phyloP scores from a whole-genome alignment of 2,888 invertebrate genomes.

The Mesochorus sp. region DNA sequence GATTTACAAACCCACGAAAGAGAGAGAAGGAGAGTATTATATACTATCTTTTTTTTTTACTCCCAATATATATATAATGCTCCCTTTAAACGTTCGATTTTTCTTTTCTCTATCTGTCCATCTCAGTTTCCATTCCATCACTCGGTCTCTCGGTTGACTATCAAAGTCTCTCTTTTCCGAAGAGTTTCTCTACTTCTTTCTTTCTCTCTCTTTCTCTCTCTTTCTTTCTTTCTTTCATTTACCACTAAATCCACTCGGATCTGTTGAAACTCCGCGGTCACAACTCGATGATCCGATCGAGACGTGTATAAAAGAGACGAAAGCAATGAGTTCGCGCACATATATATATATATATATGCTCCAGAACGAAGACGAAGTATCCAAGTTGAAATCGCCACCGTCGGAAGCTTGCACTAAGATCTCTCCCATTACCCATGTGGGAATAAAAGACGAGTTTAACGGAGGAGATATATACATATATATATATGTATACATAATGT shows the following conservation, averaged over 20 bases:
- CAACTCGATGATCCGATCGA: conserved; percentile 60
- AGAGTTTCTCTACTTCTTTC: conserved; percentile 28
- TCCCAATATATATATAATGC: conserved; percentile 3
- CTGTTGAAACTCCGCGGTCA: conserved; percentile 52
- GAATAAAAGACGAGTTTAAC: conserved; percentile 43
- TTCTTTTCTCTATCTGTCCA: conserved; percentile 53
- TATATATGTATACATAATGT: conserved; percentile 39
- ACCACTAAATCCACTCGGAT: conserved; percentile 42
- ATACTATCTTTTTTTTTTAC: conserved; percentile 3
- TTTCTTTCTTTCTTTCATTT: conserved; percentile 20
- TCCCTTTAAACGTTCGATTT: conserved; percentile 43
- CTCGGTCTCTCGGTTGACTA: conserved; percentile 46
- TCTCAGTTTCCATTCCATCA: conserved; percentile 50
- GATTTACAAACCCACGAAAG: conserved; percentile 29
- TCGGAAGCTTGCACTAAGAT: conserved; percentile 46
- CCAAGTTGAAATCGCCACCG: conserved; percentile 57
- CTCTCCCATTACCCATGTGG: conserved; percentile 48
- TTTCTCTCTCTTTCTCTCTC: conserved; percentile 9
- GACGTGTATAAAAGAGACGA: conserved; percentile 28
- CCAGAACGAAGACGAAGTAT: conserved; percentile 60
- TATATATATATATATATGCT: not conserved
- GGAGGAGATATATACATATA: too few species aligned
- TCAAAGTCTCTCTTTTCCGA: conserved; percentile 45
- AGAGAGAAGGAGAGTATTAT: conserved; percentile 25
- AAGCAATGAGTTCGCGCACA: not conserved